These are phyloP conservation scores for Drosophila bunnanda DNA, from an alignment of 2,888 invertebrate genomes.

Conservation along the genomic window DNA sequence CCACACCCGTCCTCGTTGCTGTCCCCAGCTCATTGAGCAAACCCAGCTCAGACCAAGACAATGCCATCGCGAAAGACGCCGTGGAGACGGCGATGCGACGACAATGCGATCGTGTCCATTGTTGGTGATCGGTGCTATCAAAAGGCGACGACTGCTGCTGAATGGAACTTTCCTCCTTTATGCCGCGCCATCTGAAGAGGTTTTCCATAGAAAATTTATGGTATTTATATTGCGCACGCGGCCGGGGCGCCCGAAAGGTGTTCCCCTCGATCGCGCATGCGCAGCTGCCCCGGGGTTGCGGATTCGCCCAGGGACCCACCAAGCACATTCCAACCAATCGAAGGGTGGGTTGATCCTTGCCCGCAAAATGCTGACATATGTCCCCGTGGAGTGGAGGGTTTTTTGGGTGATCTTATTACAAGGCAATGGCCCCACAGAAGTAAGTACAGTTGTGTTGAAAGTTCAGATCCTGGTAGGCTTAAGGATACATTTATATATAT, in stretches of 20 bases:
- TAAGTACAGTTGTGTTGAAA: constrained; percentile 25
- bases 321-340: constrained; percentile 21
- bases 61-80: constrained; percentile 70
- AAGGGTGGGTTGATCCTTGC: constrained; percentile 48
- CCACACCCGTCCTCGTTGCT: not conserved
- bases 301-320: constrained; percentile 52
- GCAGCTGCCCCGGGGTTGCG: constrained; percentile 66
- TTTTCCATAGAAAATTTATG: constrained; percentile 66
- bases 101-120: constrained; percentile 66
- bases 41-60: constrained; percentile 60
- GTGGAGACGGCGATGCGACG: constrained; percentile 56
- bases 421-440: not conserved
- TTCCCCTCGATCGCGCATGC: constrained; percentile 45
- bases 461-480: not conserved
- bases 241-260: constrained; percentile 54
- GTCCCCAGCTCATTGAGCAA: constrained; percentile 60
- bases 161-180: constrained; percentile 69
- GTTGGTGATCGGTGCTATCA: constrained; percentile 53
- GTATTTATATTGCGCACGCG: constrained; percentile 65
- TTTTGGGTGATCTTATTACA: constrained; percentile 10
- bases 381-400: constrained; percentile 34
- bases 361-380: constrained; percentile 53
- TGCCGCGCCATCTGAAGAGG: constrained; percentile 53
- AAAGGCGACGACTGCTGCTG: constrained; percentile 49
- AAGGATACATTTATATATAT: no score